A percentile compares a stretch with the other conserved stretches of the same genome.
phyloP scores from a whole-genome alignment of 2,113 vertebrate species.

The Pedionomus torquatus region DNA sequence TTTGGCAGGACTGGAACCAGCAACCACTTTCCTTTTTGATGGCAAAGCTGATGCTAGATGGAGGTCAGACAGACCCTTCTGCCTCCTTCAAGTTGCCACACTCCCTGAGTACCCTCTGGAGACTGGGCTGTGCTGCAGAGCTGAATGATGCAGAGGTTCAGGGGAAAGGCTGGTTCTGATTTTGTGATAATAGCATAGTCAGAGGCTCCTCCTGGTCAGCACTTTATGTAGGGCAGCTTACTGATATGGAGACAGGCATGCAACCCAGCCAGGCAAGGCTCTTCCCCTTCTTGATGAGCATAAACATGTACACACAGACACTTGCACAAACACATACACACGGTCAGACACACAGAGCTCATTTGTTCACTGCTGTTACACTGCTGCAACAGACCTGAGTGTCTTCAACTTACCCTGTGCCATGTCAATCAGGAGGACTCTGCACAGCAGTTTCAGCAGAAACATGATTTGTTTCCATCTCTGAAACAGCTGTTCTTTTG shows the following conservation, averaged over 20 bases:
- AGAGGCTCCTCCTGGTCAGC: background rate
- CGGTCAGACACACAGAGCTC: background rate
- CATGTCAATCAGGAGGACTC: background rate
- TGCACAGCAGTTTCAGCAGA: background rate
- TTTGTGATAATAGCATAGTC: background rate
- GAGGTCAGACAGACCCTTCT: background rate
- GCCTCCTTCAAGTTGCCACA: background rate
- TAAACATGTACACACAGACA: background rate
- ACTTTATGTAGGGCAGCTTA: background rate
- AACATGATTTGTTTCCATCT: background rate
- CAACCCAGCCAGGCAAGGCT: background rate
- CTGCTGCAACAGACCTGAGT: background rate
- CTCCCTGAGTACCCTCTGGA: no score
- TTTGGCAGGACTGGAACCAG: background rate
- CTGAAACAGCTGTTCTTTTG: background rate
- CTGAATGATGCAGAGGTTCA: fast-evolving
- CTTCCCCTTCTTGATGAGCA: background rate
- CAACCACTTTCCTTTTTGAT: background rate
- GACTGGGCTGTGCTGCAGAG: background rate
- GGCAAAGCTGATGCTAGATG: background rate
- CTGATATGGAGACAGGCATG: background rate
- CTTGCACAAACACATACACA: fast-evolving
- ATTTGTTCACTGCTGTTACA: background rate
- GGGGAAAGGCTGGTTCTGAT: background rate
- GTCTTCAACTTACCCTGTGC: background rate